Evolutionary conservation across 1,140 invertebrate genomes (phyloP), one percentile per base, ranked within the genome.

Genomic region (Aphis craccivora): DNA sequence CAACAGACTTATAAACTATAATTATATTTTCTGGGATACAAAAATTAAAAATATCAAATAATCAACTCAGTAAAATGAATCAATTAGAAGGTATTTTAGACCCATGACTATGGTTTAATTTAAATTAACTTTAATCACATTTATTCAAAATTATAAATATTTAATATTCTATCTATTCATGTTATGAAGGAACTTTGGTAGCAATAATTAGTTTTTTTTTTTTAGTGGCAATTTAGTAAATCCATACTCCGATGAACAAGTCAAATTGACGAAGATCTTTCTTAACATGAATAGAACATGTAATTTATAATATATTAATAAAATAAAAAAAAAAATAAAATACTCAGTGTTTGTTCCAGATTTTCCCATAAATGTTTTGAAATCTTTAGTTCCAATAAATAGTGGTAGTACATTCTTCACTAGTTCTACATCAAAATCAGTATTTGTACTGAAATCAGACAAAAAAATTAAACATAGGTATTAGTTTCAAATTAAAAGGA

Each of bases 321-420:
- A 40, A 40, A 40, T 2, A 51, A 51, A 51, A 5, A 89, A n/a
- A n/a, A n/a, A n/a, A n/a, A n/a, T n/a, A n/a, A n/a, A 37, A 48
- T 90, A 94, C 91, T 81, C 55, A 86, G 90, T 23, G 37, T 94
- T 86, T 18, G 60, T 7, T 81, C 88, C 84, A 37, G 81, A 22
- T 84, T 87, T 94, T 35, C 51, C 91, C 94, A 94, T 94, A 60
- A 94, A 94, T 20, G 91, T 92, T 53, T 37, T 67, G 40, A 92
- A 94, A 81, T 94, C 94, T 43, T 94, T 92, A 23, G 93, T 94
- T 37, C 94, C 94, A 83, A 91, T 93, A 87, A 94, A 93, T 84
- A 94, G n/a, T 53, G 93, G 83, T 0, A 88, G n/a, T 35, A 90
- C 93, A 91, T 93, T 87, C 35, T 94, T 93, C 37, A 93, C 86